A percentile compares a stretch with the other conserved stretches of the same genome.
These are phyloP conservation scores for Apotomis turbidana DNA, from an alignment of 2,888 invertebrate species.

Conservation along the genomic window DNA sequence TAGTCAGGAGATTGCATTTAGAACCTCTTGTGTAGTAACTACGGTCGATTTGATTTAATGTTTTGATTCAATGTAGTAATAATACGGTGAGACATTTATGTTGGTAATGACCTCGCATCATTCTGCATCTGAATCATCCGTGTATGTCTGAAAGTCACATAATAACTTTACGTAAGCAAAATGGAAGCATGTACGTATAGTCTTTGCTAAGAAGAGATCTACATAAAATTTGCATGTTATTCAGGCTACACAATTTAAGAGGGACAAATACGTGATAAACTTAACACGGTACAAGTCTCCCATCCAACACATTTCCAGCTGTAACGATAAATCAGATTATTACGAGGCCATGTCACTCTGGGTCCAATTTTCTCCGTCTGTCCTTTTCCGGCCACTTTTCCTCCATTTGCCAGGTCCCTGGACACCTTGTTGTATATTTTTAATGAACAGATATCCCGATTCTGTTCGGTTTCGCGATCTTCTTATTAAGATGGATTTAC, in stretches of 20 bases:
- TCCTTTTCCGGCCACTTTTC: conserved; percentile 27
- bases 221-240: neutral
- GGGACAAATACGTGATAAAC: neutral
- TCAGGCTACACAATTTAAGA: neutral
- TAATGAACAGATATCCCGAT: conserved; percentile 31
- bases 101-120: neutral
- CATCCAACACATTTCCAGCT: neutral
- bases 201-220: neutral
- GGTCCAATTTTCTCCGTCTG: conserved; percentile 8
- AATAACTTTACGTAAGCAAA: no score
- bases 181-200: neutral
- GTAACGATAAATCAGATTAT: conserved; percentile 29
- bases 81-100: neutral
- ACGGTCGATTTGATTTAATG: neutral
- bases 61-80: neutral
- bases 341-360: conserved; percentile 18
- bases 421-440: conserved; percentile 25
- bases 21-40: neutral
- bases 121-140: no score
- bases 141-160: no score
- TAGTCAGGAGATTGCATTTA: neutral
- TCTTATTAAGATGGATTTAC: conserved; percentile 15
- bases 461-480: neutral
- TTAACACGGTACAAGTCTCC: neutral
- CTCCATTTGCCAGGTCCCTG: conserved; percentile 22